phyloP scores from a whole-genome alignment of 2,113 vertebrate genomes.

The Trogon melanurus region DNA sequence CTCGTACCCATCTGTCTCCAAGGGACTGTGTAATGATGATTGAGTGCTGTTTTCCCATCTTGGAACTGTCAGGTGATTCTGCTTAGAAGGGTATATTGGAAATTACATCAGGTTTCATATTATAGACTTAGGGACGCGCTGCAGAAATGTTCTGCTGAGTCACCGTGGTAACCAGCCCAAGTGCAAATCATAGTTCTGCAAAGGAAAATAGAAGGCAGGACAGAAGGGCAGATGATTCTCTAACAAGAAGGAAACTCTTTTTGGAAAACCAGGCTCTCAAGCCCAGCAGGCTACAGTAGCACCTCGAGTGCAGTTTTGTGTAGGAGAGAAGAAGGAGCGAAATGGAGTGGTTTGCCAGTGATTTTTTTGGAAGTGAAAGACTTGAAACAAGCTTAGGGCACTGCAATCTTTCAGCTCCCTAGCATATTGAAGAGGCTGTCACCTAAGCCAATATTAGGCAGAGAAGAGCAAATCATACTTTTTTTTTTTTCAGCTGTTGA shows the following conservation, averaged over 20 bases:
- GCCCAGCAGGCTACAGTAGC: background rate
- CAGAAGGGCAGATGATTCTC: background rate
- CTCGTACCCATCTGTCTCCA: background rate
- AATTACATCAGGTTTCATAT: background rate
- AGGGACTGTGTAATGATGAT: background rate
- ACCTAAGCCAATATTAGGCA: background rate
- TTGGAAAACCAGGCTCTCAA: background rate
- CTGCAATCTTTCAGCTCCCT: background rate
- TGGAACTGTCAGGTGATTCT: background rate
- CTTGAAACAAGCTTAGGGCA: background rate
- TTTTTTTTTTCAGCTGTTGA: background rate
- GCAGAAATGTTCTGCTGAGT: constrained; percentile 23
- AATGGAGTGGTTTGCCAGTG: background rate
- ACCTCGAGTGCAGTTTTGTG: background rate
- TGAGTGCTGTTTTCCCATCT: background rate
- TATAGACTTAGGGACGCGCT: background rate
- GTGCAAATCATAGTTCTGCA: background rate
- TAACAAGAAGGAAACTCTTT: background rate
- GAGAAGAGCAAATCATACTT: background rate
- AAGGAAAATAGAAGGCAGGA: background rate
- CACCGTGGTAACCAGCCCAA: constrained; percentile 1
- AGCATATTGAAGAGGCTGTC: background rate
- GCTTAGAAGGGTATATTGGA: background rate
- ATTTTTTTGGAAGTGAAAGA: background rate
- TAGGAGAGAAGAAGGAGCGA: background rate